Evolutionary conservation across 2,113 vertebrate genomes (phyloP).

Genomic region (Anolis carolinensis): DNA sequence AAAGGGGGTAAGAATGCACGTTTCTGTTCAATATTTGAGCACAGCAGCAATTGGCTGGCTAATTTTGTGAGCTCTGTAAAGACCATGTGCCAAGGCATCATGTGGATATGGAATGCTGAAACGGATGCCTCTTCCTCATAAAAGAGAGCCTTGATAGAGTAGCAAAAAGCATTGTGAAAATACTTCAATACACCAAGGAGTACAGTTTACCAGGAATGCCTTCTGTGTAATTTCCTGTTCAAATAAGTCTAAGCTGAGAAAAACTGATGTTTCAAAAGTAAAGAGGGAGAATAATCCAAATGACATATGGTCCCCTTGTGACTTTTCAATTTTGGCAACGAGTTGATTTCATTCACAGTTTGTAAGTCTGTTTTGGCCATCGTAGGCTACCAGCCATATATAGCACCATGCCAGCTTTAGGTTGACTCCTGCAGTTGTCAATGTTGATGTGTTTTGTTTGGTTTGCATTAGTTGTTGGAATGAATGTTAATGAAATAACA

Average conservation of each 20-base stretch:
- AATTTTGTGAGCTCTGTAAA: constrained; percentile 48
- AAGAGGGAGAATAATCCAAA: background rate
- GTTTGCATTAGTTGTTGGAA: background rate
- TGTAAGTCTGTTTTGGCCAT: background rate
- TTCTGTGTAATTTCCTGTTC: background rate
- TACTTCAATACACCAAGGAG: background rate
- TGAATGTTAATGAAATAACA: background rate
- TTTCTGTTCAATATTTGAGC: constrained; percentile 57
- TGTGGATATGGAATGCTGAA: background rate
- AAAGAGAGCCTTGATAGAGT: constrained; percentile 6
- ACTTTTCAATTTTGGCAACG: background rate
- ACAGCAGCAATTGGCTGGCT: constrained; percentile 41
- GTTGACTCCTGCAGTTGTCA: background rate
- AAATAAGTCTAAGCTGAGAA: background rate
- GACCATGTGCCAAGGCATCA: constrained; percentile 10
- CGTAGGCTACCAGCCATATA: background rate
- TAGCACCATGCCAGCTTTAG: background rate
- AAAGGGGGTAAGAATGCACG: constrained; percentile 41
- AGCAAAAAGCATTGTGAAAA: background rate
- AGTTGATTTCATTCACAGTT: background rate
- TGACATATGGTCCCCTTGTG: background rate
- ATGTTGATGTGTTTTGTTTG: background rate
- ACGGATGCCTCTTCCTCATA: constrained; percentile 7
- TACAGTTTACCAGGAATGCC: background rate
- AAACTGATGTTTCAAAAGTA: background rate